Conservation (phyloP, 2,113 vertebrate genomes). For the Lepidiolamprologus cunningtoni region DNA sequence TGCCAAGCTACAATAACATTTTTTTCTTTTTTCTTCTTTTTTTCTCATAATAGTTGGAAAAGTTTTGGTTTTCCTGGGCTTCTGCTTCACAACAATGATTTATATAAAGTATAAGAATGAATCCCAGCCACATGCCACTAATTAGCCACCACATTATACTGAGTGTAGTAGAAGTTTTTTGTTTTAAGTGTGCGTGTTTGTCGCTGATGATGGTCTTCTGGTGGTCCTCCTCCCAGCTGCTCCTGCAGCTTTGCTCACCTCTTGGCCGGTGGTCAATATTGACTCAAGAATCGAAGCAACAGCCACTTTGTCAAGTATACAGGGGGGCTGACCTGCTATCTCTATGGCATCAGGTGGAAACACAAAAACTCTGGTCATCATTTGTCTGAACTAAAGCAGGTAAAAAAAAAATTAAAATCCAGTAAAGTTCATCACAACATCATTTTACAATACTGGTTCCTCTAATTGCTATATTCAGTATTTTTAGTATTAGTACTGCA, state of each 20-base stretch:
- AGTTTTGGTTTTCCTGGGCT: not conserved
- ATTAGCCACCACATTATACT: not conserved
- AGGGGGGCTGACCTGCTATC: conserved; percentile 10
- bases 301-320: conserved; percentile 50
- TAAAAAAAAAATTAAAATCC: not conserved
- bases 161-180: not conserved
- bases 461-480: not conserved
- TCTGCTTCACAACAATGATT: not conserved
- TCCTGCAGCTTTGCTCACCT: conserved; percentile 26
- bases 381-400: not conserved
- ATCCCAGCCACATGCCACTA: not conserved
- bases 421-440: not conserved
- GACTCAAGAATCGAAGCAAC: conserved; percentile 65
- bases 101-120: not conserved
- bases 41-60: not conserved
- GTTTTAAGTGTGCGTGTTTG: not conserved
- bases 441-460: not conserved
- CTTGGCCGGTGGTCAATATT: conserved; percentile 63
- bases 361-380: not conserved
- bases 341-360: conserved; percentile 42
- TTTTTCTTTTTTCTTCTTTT: not conserved
- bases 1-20: fast-evolving
- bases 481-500: not conserved
- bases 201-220: not conserved
- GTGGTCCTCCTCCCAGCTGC: conserved; percentile 28